Evolutionary conservation across 30 jellyfish, hydroid and myxozoan genomes (phyloP), one percentile per base, ranked within the genome.

Genomic region (Pseudorhiza aurosa): DNA sequence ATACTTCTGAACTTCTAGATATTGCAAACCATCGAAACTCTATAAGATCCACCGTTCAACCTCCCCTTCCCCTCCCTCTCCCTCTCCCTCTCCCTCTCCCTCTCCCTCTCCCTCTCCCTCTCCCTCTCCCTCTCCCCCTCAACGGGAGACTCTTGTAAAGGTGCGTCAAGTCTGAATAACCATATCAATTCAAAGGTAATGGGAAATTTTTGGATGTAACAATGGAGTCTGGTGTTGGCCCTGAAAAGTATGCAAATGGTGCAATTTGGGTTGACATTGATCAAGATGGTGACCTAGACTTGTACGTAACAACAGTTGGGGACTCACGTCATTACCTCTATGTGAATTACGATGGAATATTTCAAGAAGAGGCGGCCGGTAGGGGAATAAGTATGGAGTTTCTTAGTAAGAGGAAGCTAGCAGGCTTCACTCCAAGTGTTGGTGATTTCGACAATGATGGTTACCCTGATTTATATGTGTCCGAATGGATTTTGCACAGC

Each of bases 401-500:
- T 71, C 95, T 87, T 56, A 93, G 29, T 30, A 69, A 72, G 44
- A 59, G 99, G 19, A 85, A 86, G 45, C 64, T 93, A 49, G 92
- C 99, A 25, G 99, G 97, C n/a, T 36, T 93, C 74, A 93, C 99
- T 0, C 97, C 99, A 27, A 72, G 55, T 57, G 88, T 81, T 80
- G 99, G 99, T 35, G 99, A 93, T 58, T 93, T 75, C 76, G 97
- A 93, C 43, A 71, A 72, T 14, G 99, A 93, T 42, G 99, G 99
- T 33, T 93, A 80, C 53, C 89, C 94, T 24, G 99, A 93, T 76
- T 69, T 93, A 18, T 93, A 85, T 75, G 91, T 62, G 8, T 68
- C 99, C 0, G 99, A 93, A 51, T 93, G 99, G 99, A 86, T 87
- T 22, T 65, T 73, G 43, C 99, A 93, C 71, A 84, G 88, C 28